Evolutionary conservation across 2,113 vertebrate genomes (phyloP).

Genomic region (Channa maculata): DNA sequence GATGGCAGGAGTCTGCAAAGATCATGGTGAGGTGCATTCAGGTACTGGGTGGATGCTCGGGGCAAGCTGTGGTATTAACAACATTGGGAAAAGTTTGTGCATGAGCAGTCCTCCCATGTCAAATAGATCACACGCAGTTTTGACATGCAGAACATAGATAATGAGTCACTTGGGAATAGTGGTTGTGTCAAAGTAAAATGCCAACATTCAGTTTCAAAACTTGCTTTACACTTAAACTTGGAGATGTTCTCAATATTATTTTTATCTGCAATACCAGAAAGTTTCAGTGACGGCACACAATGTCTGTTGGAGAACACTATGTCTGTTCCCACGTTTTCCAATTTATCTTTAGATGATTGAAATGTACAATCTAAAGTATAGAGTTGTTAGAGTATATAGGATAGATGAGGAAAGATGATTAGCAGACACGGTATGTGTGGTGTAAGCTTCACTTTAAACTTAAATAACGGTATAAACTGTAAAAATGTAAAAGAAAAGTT

Average conservation of each 20-base stretch:
- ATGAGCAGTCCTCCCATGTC: not conserved
- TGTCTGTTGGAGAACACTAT: not conserved
- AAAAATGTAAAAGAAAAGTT: not conserved
- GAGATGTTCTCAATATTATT: not conserved
- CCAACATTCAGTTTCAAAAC: not conserved
- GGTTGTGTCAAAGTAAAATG: not conserved
- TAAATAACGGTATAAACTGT: not conserved
- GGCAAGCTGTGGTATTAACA: not conserved
- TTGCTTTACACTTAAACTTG: not conserved
- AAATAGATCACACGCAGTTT: not conserved
- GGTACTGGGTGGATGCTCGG: not conserved
- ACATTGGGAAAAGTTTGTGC: not conserved
- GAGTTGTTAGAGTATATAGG: slow-evolving; percentile 1
- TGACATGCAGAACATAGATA: not conserved
- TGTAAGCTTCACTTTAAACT: not conserved
- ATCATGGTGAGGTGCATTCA: not conserved
- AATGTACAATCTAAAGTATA: not conserved
- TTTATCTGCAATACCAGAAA: not conserved
- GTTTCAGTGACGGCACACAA: too few species aligned
- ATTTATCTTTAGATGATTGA: not conserved
- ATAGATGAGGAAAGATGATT: not conserved
- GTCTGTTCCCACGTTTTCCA: not conserved
- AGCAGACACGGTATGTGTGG: not conserved
- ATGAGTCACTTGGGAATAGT: not conserved
- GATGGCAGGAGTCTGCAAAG: not conserved